Percentiles rank a stretch among this genome's conserved stretches.
These are phyloP conservation scores for Alethe castanea DNA, from an alignment of 2,113 vertebrate species.

Conservation along the genomic window DNA sequence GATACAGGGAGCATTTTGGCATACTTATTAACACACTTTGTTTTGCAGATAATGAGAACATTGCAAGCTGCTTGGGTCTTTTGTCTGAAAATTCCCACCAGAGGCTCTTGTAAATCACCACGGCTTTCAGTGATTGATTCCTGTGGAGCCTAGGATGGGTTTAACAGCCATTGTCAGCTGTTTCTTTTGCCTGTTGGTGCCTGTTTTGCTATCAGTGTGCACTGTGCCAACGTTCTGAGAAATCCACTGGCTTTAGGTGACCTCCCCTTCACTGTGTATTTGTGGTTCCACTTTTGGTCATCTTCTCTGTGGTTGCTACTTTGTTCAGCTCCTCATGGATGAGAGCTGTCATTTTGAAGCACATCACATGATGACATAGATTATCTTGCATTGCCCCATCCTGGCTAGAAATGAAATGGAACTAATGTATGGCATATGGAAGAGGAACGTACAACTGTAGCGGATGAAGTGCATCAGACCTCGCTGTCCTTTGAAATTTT, in stretches of 20 bases:
- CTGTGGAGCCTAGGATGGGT: conserved; percentile 45
- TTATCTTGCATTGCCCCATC: conserved; percentile 12
- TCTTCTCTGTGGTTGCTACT: background rate
- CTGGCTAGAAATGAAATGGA: conserved; percentile 33
- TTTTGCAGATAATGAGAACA: conserved; percentile 72
- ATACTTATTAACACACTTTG: conserved; percentile 63
- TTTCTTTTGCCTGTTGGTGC: background rate
- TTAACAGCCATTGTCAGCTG: conserved; percentile 54
- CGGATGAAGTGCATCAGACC: background rate
- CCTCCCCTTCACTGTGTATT: background rate
- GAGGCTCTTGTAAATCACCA: conserved; percentile 22
- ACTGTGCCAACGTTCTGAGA: background rate
- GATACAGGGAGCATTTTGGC: conserved; percentile 24
- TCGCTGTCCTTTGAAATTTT: background rate
- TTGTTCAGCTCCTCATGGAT: background rate
- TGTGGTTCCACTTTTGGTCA: background rate
- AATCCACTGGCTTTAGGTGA: background rate
- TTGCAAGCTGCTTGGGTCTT: conserved; percentile 68
- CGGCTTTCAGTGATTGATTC: conserved; percentile 47
- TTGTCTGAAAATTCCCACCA: conserved; percentile 65
- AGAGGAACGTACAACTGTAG: background rate
- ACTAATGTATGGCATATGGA: conserved; percentile 39
- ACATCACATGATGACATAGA: background rate
- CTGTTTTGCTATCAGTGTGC: background rate
- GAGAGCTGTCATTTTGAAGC: conserved; percentile 46